Evolutionary conservation across 2,888 invertebrate species (phyloP).

Genomic region (Eremobia ochroleuca): DNA sequence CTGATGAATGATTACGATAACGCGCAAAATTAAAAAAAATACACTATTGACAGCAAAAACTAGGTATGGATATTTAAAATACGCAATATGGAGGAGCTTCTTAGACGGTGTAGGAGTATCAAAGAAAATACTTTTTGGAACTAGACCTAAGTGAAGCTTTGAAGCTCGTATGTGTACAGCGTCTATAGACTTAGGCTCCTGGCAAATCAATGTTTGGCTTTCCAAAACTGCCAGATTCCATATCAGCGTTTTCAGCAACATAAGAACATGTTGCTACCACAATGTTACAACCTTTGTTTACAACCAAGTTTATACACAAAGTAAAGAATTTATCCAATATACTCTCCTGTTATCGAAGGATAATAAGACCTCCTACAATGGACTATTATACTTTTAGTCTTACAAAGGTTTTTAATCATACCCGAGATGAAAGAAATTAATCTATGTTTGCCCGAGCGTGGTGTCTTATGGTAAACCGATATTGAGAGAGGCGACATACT

Average conservation of each 20-base stretch:
- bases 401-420: slow-evolving; percentile 71
- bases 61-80: not conserved
- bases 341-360: slow-evolving; percentile 13
- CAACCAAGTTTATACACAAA: not conserved
- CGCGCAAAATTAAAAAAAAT: not conserved
- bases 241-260: too few relatives aligned
- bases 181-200: not conserved
- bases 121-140: not conserved
- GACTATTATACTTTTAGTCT: slow-evolving; percentile 42
- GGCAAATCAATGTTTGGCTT: not conserved
- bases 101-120: not conserved
- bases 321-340: not conserved
- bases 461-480: slow-evolving; percentile 48
- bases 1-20: not conserved
- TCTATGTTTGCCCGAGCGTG: slow-evolving; percentile 72
- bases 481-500: slow-evolving; percentile 44
- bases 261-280: not conserved
- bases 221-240: not conserved
- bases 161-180: not conserved
- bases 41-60: not conserved
- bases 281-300: not conserved
- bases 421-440: slow-evolving; percentile 75
- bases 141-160: not conserved
- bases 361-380: slow-evolving; percentile 27
- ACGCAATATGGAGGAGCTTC: not conserved